Evolutionary conservation across 2,113 vertebrate genomes (phyloP).

Genomic region (Chaetodon trifascialis): DNA sequence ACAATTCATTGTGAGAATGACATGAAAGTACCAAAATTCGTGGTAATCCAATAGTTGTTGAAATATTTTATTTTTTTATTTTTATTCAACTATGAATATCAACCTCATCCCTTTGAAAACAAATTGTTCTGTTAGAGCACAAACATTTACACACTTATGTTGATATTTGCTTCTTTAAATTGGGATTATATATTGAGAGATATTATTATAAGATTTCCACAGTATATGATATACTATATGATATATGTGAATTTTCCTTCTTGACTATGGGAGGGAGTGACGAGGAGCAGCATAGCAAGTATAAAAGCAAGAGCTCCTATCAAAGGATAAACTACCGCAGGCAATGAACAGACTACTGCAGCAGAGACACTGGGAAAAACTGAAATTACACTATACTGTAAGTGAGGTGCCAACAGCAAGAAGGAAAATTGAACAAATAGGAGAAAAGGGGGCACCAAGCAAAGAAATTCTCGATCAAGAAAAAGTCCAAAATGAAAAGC

Average conservation of each 20-base stretch:
- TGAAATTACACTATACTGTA: slow-evolving; percentile 31
- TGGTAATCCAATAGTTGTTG: background rate
- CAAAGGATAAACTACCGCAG: slow-evolving; percentile 40
- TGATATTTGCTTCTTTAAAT: background rate
- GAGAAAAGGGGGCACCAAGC: background rate
- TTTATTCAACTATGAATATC: background rate
- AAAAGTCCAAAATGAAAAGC: slow-evolving; percentile 45
- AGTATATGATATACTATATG: background rate
- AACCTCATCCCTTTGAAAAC: background rate
- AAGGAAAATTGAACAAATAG: slow-evolving; percentile 17
- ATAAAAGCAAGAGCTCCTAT: slow-evolving; percentile 20
- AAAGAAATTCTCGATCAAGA: slow-evolving; percentile 27
- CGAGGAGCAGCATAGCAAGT: background rate
- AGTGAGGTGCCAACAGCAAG: slow-evolving; percentile 30
- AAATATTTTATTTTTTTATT: background rate
- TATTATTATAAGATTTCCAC: background rate
- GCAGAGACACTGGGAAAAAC: slow-evolving; percentile 15
- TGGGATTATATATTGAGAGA: background rate
- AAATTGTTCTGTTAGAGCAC: background rate
- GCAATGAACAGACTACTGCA: slow-evolving; percentile 33
- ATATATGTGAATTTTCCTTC: background rate
- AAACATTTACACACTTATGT: background rate
- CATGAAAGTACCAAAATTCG: background rate
- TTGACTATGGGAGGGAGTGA: background rate
- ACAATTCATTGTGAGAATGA: no score